phyloP scores from a whole-genome alignment of 2,888 invertebrate genomes.

The Chironomus tentans region DNA sequence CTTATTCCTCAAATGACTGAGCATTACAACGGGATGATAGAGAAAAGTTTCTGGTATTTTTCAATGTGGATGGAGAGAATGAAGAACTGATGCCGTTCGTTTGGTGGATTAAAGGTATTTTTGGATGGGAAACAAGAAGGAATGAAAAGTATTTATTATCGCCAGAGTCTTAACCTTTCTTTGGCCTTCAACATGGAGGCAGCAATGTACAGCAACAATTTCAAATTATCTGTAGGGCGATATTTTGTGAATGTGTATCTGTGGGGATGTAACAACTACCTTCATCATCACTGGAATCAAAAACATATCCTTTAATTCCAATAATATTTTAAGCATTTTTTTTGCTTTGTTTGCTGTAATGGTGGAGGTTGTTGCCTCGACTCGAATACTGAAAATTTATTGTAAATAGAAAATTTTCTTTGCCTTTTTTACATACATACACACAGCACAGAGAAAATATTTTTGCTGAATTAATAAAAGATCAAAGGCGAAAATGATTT shows the following conservation, averaged over 20 bases:
- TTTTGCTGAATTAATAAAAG: constrained; percentile 19
- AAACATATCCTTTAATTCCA: constrained; percentile 24
- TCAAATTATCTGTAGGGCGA: constrained; percentile 1
- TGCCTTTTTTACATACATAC: not conserved
- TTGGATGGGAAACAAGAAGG: not conserved
- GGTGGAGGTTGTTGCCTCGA: not conserved
- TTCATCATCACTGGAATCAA: constrained; percentile 11
- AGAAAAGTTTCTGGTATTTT: too few relatives aligned
- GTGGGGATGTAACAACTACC: not conserved
- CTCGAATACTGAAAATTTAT: not conserved
- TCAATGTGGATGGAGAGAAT: too few relatives aligned
- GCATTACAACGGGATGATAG: too few relatives aligned
- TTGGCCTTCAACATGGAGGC: not conserved
- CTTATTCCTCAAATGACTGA: not conserved
- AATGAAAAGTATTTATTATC: constrained; percentile 8
- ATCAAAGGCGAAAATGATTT: constrained; percentile 13
- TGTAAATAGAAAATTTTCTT: constrained; percentile 9
- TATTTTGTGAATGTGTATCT: not conserved
- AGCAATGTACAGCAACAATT: not conserved
- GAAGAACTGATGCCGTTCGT: not conserved
- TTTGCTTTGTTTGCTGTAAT: too few relatives aligned
- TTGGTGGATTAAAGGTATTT: not conserved
- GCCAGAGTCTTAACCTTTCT: constrained; percentile 14
- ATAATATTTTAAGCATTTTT: constrained; percentile 1
- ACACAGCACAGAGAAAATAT: not conserved